Evolutionary conservation across 2,797 vertebrate genomes (phyloP).

Genomic region (Artibeus lituratus): DNA sequence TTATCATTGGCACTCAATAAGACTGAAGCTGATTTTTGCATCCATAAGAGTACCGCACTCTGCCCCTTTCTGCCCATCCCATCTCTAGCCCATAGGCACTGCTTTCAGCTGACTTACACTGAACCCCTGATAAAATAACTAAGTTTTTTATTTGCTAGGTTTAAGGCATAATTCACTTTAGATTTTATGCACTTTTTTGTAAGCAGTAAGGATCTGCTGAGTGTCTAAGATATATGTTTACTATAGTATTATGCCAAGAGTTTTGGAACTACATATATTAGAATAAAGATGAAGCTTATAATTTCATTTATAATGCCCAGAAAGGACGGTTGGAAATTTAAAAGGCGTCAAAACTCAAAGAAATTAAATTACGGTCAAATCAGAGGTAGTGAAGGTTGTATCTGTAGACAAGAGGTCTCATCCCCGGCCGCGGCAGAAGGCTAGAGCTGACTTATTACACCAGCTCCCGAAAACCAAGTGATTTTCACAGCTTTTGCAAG

Average conservation of each 20-base stretch:
- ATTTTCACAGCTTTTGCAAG: neutral
- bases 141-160: neutral
- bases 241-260: neutral
- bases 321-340: neutral
- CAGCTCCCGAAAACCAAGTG: neutral
- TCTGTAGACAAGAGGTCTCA: neutral
- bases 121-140: neutral
- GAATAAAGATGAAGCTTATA: constrained; percentile 8
- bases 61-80: neutral
- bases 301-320: neutral
- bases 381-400: neutral
- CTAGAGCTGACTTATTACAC: neutral
- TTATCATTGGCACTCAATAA: neutral
- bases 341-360: neutral
- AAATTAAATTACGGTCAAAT: neutral
- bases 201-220: neutral
- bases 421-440: neutral
- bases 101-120: neutral
- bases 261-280: neutral
- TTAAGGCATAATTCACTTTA: neutral
- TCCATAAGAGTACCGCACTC: too few relatives aligned
- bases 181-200: neutral
- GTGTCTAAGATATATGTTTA: neutral
- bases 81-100: neutral
- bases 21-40: neutral